Percentiles rank a stretch among this genome's conserved stretches.
Evolutionary conservation across 2,797 vertebrate genomes (phyloP).

Genomic region (Ctenopoma kingsleyae): DNA sequence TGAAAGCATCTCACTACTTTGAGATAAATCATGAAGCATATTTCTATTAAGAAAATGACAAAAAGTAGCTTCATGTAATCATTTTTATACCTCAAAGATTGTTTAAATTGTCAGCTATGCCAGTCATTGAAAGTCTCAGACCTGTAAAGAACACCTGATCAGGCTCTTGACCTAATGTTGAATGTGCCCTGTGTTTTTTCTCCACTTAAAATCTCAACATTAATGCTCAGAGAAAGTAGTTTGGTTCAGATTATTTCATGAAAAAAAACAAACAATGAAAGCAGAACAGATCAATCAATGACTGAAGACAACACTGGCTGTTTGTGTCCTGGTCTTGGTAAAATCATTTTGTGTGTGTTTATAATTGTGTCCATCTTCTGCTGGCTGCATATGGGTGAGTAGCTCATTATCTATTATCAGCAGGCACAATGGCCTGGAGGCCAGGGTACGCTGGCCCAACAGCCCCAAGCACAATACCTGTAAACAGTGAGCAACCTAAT

Average conservation of each 20-base stretch:
- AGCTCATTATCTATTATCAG: conserved; percentile 96
- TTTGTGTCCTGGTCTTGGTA: conserved; percentile 44
- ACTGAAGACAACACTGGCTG: conserved; percentile 26
- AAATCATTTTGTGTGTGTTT: conserved; percentile 45
- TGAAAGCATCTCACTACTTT: no score
- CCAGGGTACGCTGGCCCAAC: conserved; percentile 78
- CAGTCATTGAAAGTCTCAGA: conserved; percentile 40
- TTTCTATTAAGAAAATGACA: no score
- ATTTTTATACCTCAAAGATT: conserved; percentile 7
- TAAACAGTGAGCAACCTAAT: conserved; percentile 89
- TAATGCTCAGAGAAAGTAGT: conserved; percentile 17
- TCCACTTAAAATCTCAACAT: conserved; percentile 77
- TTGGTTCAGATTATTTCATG: conserved; percentile 33
- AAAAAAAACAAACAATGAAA: conserved; percentile 11
- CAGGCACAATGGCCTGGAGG: conserved; percentile 88
- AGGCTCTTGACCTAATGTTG: conserved; percentile 83
- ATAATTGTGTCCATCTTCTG: conserved; percentile 85
- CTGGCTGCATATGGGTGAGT: conserved; percentile 88
- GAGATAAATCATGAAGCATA: no score
- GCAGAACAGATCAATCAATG: conserved; percentile 79
- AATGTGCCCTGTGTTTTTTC: conserved; percentile 65
- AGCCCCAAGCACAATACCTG: conserved; percentile 85
- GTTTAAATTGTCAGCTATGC: conserved; percentile 28
- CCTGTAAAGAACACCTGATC: conserved; percentile 69
- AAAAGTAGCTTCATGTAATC: no score